Conservation (phyloP, 2,888 invertebrate species). For the Mystacides longicornis region DNA sequence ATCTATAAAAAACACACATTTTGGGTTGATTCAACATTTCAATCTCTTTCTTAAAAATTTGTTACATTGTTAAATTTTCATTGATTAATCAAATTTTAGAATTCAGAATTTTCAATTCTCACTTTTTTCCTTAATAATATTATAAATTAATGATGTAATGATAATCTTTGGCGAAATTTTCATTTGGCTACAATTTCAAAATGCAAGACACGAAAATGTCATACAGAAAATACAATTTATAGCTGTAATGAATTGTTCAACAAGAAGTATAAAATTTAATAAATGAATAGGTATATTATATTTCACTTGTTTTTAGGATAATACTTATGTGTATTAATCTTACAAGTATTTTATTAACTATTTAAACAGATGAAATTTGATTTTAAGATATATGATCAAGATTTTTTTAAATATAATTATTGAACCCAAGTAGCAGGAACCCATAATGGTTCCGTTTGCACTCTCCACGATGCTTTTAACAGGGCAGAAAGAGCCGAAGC, state of each 20-base stretch:
- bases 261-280: not conserved
- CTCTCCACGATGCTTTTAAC: constrained; percentile 68
- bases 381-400: too few species aligned
- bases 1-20: too few species aligned
- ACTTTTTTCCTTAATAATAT: too few species aligned
- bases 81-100: too few species aligned
- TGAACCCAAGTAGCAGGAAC: constrained; percentile 94
- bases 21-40: too few species aligned
- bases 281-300: not conserved
- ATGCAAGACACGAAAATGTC: not conserved
- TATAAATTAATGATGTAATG: too few species aligned
- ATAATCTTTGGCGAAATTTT: not conserved
- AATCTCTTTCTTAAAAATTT: too few species aligned
- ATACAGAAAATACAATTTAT: not conserved
- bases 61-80: too few species aligned
- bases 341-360: not conserved
- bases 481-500: constrained; percentile 80
- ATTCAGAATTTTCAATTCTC: too few species aligned
- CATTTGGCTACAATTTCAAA: not conserved
- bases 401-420: constrained; percentile 42
- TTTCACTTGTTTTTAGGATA: too few species aligned
- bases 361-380: too few species aligned
- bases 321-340: not conserved
- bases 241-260: not conserved
- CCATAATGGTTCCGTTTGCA: constrained; percentile 92